Percentiles rank a stretch among this genome's conserved stretches.
These are phyloP conservation scores for Parauchenoglanis ngamensis DNA, from an alignment of 2,797 vertebrate genomes.

Conservation along the genomic window DNA sequence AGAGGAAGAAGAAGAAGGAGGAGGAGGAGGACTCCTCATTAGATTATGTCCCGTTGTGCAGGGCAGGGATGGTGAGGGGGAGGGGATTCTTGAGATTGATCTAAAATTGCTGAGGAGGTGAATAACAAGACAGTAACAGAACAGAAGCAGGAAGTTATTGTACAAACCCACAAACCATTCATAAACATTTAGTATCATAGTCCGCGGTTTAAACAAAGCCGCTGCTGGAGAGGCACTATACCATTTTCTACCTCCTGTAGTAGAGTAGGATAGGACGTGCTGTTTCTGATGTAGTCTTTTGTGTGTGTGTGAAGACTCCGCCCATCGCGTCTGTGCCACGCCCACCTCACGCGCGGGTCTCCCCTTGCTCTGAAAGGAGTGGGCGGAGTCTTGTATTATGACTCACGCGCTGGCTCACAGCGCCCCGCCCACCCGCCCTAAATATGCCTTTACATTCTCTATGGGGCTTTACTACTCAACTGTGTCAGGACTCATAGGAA, in stretches of 20 bases:
- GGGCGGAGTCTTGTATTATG: slow-evolving; percentile 54
- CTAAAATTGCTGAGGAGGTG: neutral
- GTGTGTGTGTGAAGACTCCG: slow-evolving; percentile 20
- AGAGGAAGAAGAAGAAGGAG: neutral
- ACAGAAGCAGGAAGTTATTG: too few relatives aligned
- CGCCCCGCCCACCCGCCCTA: slow-evolving; percentile 62
- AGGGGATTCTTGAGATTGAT: neutral
- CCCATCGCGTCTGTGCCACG: slow-evolving; percentile 58
- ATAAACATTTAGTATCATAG: neutral
- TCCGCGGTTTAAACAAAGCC: neutral
- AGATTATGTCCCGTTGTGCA: neutral
- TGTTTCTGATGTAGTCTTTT: neutral
- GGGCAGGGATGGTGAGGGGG: neutral
- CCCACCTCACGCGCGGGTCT: slow-evolving; percentile 43
- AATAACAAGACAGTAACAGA: neutral
- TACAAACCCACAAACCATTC: neutral
- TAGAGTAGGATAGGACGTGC: neutral
- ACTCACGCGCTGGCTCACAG: slow-evolving; percentile 53
- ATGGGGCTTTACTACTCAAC: slow-evolving; percentile 66
- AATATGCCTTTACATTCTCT: slow-evolving; percentile 77
- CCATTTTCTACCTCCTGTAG: neutral
- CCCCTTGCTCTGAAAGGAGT: slow-evolving; percentile 41
- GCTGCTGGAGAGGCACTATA: neutral
- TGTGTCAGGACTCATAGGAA: slow-evolving; percentile 56
- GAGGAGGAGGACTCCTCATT: too few relatives aligned